Percentiles rank a stretch among this genome's conserved stretches.
Conservation (phyloP, 2,113 vertebrate genomes). For the Aleadryas rufinucha region DNA sequence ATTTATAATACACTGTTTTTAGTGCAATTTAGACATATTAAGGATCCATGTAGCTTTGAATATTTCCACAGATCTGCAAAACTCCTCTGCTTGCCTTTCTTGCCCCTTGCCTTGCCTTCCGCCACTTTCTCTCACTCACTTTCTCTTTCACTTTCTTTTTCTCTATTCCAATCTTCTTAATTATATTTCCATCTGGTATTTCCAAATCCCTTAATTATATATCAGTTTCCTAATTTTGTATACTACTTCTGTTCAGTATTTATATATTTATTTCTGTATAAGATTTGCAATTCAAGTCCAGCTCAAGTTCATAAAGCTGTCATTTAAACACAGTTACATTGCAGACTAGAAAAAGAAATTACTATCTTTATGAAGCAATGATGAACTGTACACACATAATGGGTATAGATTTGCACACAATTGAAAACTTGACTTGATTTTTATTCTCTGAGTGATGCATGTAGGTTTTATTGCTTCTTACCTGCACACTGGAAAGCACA, state of each 20-base stretch:
- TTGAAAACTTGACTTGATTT: neutral
- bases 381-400: neutral
- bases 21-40: neutral
- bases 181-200: neutral
- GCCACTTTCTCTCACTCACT: neutral
- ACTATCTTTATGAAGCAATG: neutral
- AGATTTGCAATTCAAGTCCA: neutral
- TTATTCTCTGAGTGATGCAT: neutral
- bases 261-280: neutral
- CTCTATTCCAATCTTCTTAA: neutral
- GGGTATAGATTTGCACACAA: neutral
- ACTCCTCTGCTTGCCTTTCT: neutral
- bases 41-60: neutral
- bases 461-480: neutral
- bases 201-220: neutral
- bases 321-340: neutral
- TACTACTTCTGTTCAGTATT: neutral
- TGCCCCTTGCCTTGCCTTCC: neutral
- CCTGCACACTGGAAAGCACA: neutral
- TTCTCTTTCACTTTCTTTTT: conserved; percentile 32
- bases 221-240: neutral
- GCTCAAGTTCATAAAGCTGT: neutral
- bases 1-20: neutral
- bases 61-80: neutral
- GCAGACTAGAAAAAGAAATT: neutral